Base-by-base conservation (phyloP, 2,888 invertebrate species). In the Tetramorium bicarinatum region DNA sequence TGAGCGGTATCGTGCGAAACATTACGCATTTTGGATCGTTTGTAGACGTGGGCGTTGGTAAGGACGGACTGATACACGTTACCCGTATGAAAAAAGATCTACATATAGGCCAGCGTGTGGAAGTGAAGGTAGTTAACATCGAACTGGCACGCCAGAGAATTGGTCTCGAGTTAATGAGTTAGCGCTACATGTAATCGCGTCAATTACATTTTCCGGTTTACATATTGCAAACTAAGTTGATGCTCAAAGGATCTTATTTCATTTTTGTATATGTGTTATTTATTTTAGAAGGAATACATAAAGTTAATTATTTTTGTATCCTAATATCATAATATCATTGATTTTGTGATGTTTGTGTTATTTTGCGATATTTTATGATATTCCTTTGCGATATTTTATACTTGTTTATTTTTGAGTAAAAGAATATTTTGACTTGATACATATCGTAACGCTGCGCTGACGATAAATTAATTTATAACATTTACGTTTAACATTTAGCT, bases 21-120 rank as follows among this genome's bases (percentile, higher is more conserved):
- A 97, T 98, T 0, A 98, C 98, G 0, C 97, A 98, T 87, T 99
- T 99, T 94, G 99, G 99, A 0, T 97, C 97, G 75, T 99, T 99
- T 95, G 97, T 99, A 0, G 99, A 99, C 93, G 96, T 98, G 88
- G 98, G 98, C 0, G 97, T 98, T 0, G 97, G 97, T 34, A 96
- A 95, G 72, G 96, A 97, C 93, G 98, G 97, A 0, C 95, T 98
- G 13, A 96, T 98, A 87, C 98, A 97, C 90, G 95, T 93, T 0
- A 97, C 96, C 88, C 95, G 96, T 72, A 95, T 97, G 93, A 95
- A 95, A 9, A 96, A 95, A 47, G 95, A 95, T 1, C 95, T 97
- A 0, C 96, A 96, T 90, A 95, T 97, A 21, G 97, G 97, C 0
- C 97, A 97, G 93, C 95, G 96, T 56, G 96, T 97, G 0, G 96